Evolutionary conservation across 2,888 invertebrate genomes (phyloP).

Genomic region (Platycnemis pennipes): DNA sequence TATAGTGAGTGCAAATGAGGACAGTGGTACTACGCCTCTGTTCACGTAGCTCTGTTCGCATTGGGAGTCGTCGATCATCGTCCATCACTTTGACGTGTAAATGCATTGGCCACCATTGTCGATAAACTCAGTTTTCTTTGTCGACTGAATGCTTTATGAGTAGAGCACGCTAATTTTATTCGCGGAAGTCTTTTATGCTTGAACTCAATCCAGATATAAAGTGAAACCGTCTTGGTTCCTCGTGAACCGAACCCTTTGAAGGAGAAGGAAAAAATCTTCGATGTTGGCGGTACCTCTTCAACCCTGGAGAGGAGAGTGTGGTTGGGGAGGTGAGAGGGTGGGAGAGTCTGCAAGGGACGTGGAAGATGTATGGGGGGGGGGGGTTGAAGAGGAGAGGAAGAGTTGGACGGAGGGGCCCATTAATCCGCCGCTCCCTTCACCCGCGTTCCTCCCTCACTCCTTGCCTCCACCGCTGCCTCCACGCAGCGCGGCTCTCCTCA

Average conservation of each 20-base stretch:
- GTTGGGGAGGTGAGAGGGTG: neutral
- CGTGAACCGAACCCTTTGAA: neutral
- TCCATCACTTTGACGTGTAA: neutral
- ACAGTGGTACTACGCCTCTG: too few relatives aligned
- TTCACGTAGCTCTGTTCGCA: neutral
- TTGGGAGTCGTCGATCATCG: neutral
- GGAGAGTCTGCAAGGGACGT: neutral
- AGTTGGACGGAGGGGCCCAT: neutral
- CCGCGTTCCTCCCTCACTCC: neutral
- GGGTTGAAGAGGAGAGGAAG: neutral
- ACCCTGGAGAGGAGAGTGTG: neutral
- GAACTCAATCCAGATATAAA: too few relatives aligned
- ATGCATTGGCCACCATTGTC: neutral
- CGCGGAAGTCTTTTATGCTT: too few relatives aligned
- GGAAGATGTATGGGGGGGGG: constrained; percentile 23
- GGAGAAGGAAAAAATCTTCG: neutral
- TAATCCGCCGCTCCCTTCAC: neutral
- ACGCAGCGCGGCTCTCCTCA: too few relatives aligned
- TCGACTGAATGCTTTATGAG: too few relatives aligned
- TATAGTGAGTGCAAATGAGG: too few relatives aligned
- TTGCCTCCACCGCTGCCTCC: neutral
- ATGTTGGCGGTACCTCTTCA: neutral
- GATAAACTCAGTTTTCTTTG: neutral
- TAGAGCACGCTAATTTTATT: too few relatives aligned
- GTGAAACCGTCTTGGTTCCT: too few relatives aligned